A percentile compares a stretch with the other conserved stretches of the same genome.
Evolutionary conservation across 2,888 invertebrate species (phyloP).

Genomic region (Thalpophila matura): DNA sequence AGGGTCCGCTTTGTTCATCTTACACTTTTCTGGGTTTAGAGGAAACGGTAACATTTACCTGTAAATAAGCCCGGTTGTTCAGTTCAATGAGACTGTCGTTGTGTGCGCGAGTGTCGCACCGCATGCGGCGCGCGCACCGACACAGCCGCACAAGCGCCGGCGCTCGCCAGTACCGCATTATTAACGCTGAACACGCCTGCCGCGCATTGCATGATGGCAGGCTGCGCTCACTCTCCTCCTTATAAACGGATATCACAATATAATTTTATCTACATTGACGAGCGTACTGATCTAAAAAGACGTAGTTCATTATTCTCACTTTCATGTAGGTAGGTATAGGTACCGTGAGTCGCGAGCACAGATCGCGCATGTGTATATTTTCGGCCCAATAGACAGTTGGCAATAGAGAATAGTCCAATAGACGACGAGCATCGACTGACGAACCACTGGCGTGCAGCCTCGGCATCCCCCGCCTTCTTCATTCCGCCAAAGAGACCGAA

Average conservation of each 20-base stretch:
- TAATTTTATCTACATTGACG: neutral
- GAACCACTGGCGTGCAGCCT: no score
- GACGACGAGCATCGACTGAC: no score
- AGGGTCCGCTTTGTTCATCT: no score
- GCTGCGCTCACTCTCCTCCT: slow-evolving; percentile 92
- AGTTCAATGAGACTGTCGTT: slow-evolving; percentile 79
- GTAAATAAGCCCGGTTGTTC: slow-evolving; percentile 91
- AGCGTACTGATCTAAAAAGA: neutral
- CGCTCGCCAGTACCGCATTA: slow-evolving; percentile 91
- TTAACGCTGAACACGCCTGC: slow-evolving; percentile 89
- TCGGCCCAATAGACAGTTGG: no score
- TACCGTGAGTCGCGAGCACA: no score
- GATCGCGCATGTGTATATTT: no score
- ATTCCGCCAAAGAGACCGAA: no score
- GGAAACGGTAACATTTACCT: slow-evolving; percentile 78
- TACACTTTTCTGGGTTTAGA: no score
- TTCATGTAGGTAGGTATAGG: neutral
- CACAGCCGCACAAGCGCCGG: slow-evolving; percentile 91
- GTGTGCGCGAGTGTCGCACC: slow-evolving; percentile 74
- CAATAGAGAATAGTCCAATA: no score
- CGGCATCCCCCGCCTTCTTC: no score
- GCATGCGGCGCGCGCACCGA: slow-evolving; percentile 89
- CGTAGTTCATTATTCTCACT: neutral
- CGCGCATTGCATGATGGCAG: slow-evolving; percentile 86
- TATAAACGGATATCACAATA: neutral